Percentiles rank a stretch among this genome's conserved stretches.
Evolutionary conservation across 2,888 invertebrate species (phyloP).

Genomic region (Drosophila rellima): DNA sequence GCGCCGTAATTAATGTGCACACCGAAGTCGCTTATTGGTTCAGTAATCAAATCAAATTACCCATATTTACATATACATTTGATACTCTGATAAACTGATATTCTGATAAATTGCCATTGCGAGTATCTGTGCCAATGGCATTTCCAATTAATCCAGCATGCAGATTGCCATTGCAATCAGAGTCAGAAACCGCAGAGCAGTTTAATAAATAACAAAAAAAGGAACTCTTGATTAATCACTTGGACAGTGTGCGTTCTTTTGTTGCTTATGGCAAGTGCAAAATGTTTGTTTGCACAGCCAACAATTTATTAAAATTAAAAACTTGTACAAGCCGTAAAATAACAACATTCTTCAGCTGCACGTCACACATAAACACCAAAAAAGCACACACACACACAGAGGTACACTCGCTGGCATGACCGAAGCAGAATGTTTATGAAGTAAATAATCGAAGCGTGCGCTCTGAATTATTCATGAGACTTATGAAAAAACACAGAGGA

Average conservation of each 20-base stretch:
- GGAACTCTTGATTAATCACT: slow-evolving; percentile 10
- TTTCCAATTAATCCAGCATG: slow-evolving; percentile 53
- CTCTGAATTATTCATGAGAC: slow-evolving; percentile 82
- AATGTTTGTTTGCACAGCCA: slow-evolving; percentile 33
- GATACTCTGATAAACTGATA: slow-evolving; percentile 17
- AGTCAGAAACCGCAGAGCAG: slow-evolving; percentile 15
- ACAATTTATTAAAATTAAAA: slow-evolving; percentile 72
- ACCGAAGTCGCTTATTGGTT: slow-evolving; percentile 52
- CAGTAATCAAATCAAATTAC: slow-evolving; percentile 62
- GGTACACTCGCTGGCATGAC: slow-evolving; percentile 17
- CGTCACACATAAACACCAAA: neutral
- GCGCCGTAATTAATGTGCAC: slow-evolving; percentile 60
- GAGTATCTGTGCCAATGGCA: slow-evolving; percentile 35
- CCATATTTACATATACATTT: slow-evolving; percentile 16
- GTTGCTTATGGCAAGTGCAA: slow-evolving; percentile 21
- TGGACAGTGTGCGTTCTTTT: slow-evolving; percentile 5
- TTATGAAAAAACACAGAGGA: slow-evolving; percentile 67
- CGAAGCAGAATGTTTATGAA: slow-evolving; percentile 71
- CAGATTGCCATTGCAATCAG: slow-evolving; percentile 32
- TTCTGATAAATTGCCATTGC: slow-evolving; percentile 32
- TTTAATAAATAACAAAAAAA: slow-evolving; percentile 34
- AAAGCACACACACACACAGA: neutral
- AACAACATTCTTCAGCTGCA: slow-evolving; percentile 18
- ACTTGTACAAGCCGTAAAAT: slow-evolving; percentile 47
- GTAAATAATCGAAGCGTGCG: slow-evolving; percentile 83